Base-by-base conservation (phyloP, 2,888 invertebrate genomes). In the Drosophila cracens region DNA sequence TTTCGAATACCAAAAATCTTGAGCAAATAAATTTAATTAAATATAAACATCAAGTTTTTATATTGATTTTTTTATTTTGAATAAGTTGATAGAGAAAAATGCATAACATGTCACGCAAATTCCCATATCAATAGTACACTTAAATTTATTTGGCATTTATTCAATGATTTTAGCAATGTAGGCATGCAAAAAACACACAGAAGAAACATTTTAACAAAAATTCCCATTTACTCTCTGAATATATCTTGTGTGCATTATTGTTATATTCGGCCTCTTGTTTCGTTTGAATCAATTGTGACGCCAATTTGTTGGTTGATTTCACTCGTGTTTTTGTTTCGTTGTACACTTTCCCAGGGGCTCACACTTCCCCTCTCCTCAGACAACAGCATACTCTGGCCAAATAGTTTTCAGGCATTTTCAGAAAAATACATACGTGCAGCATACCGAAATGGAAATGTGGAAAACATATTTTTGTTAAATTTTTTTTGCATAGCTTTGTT, bases 361-460 rank as follows among this genome's bases (percentile, higher is more conserved):
- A 16, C 21, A 13, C 11, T n/a, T 33, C 3, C 10, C 16, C 21
- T 33, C 8, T n/a, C 27, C 43, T 31, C 25, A 40, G 10, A 2
- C 16, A 5, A 2, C 25, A 25, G 2, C 21, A 27, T 16, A n/a
- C 16, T 27, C 66, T 33, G 36, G 16, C 40, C 25, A 56, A 66
- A 64, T 71, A 66, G 70, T 65, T 79, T 69, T 49, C 33, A 46
- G 53, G 54, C 68, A 72, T 83, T 74, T 77, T 70, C 56, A 71
- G 53, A 43, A 48, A 61, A 60, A 56, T 27, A 59, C 49, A 56
- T 69, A 56, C 63, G 36, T 60, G 46, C 64, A 72, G 66, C 63
- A 83, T 77, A 86, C 73, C 69, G 70, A 83, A 89, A 79, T 82
- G 84, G 70, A 87, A 83, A 70, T 83, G 58, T 81, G 59, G 52